phyloP scores from a whole-genome alignment of 1,140 invertebrate genomes.

The Lepeophtheirus salmonis region DNA sequence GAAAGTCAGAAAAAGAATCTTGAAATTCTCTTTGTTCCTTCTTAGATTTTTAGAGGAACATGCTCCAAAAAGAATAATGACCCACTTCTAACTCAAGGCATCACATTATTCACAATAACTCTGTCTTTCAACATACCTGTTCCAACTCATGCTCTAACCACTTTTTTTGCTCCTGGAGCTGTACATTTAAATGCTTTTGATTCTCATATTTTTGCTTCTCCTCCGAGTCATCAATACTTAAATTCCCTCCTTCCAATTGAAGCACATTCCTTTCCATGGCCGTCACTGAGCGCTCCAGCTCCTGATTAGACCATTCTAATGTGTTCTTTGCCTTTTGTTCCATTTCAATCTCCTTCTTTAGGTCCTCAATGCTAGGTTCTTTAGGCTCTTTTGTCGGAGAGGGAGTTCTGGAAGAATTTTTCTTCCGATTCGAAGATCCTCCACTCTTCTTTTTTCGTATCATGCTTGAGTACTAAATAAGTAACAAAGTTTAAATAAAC shows the following conservation, averaged over 20 bases:
- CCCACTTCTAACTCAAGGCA: too few species aligned
- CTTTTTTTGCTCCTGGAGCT: constrained; percentile 9
- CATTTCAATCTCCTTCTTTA: not conserved
- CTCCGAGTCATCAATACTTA: constrained; percentile 6
- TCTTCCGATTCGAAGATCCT: not conserved
- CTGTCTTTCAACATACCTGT: not conserved
- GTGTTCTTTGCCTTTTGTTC: constrained; percentile 1
- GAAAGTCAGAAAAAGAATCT: too few species aligned
- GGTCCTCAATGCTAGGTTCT: too few species aligned
- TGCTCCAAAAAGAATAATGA: too few species aligned
- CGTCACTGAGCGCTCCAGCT: constrained; percentile 7
- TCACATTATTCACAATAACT: too few species aligned
- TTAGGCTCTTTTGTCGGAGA: not conserved
- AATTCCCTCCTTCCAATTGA: constrained; percentile 12
- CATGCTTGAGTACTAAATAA: too few species aligned
- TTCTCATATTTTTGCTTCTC: constrained; percentile 13
- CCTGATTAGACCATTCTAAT: constrained; percentile 11
- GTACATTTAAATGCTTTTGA: constrained; percentile 9
- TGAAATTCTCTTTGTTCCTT: too few species aligned
- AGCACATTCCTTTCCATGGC: constrained; percentile 13
- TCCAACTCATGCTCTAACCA: constrained; percentile 17
- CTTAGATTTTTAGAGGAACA: too few species aligned
- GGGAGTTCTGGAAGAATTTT: not conserved
- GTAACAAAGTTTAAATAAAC: too few species aligned
- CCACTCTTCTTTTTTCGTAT: too few species aligned